Evolutionary conservation across 2,113 vertebrate species (phyloP).

Genomic region (Labeo rohita): DNA sequence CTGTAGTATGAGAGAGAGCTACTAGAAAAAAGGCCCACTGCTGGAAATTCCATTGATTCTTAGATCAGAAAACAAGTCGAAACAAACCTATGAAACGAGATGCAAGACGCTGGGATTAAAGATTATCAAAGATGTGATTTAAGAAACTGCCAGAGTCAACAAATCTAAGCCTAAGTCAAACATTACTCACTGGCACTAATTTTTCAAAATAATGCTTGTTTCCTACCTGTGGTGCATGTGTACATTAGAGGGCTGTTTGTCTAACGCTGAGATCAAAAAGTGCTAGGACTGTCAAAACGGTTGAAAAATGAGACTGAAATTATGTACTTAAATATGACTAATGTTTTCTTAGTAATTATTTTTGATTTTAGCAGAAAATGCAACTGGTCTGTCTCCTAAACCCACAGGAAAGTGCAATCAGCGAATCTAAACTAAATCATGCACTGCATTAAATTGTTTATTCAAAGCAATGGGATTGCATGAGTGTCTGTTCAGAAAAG

Average conservation of each 20-base stretch:
- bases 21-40: constrained; percentile 13
- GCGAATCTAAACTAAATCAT: background rate
- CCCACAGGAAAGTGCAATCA: background rate
- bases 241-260: background rate
- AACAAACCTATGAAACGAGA: constrained; percentile 43
- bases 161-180: background rate
- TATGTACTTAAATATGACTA: too few species aligned
- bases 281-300: too few species aligned
- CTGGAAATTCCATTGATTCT: constrained; percentile 67
- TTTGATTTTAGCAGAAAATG: too few species aligned
- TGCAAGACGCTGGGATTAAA: background rate
- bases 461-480: background rate
- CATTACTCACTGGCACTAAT: background rate
- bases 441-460: background rate
- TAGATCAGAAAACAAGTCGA: constrained; percentile 56
- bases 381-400: background rate
- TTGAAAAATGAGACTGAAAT: too few species aligned
- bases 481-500: background rate
- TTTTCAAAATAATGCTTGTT: background rate
- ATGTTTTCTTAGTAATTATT: too few species aligned
- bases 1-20: background rate
- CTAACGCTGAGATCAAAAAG: too few species aligned
- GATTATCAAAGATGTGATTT: background rate
- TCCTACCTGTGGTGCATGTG: background rate
- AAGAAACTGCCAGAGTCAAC: background rate